A percentile compares a stretch with the other conserved stretches of the same genome.
Conservation (phyloP, 2,888 invertebrate genomes). For the Drosophila anomalata region DNA sequence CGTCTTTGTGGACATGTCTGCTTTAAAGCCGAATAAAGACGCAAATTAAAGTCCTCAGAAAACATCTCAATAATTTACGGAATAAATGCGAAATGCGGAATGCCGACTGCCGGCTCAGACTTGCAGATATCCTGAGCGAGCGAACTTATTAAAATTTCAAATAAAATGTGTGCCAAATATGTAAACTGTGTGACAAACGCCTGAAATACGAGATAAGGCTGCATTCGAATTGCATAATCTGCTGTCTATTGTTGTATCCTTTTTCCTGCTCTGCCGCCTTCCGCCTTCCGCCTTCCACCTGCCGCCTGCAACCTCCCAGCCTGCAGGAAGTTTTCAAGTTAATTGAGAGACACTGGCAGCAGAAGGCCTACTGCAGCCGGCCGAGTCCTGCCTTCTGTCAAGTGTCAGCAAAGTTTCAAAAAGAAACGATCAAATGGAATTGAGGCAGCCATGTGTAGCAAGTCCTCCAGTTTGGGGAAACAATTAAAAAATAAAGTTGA, state of each 20-base stretch:
- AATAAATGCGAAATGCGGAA: slow-evolving; percentile 28
- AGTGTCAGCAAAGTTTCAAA: neutral
- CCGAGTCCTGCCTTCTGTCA: neutral
- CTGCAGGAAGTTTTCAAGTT: slow-evolving; percentile 1
- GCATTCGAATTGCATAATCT: slow-evolving; percentile 34
- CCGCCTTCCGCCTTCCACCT: neutral
- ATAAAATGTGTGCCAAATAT: slow-evolving; percentile 37
- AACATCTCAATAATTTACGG: slow-evolving; percentile 30
- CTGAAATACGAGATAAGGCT: slow-evolving; percentile 36
- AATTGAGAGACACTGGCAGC: slow-evolving; percentile 2
- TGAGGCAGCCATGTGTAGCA: neutral
- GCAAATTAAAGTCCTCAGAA: slow-evolving; percentile 5
- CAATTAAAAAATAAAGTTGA: slow-evolving; percentile 2
- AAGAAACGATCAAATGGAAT: slow-evolving; percentile 1
- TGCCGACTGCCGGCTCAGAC: neutral
- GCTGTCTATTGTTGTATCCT: slow-evolving; percentile 17
- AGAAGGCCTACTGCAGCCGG: neutral
- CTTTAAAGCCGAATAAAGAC: neutral
- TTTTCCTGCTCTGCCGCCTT: neutral
- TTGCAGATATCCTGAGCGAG: neutral
- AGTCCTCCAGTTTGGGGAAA: neutral
- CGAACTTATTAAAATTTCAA: slow-evolving; percentile 34
- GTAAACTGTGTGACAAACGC: slow-evolving; percentile 38
- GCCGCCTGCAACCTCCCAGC: neutral
- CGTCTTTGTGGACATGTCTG: slow-evolving; percentile 2